phyloP scores from a whole-genome alignment of 2,113 vertebrate genomes.

The Sus scrofa region DNA sequence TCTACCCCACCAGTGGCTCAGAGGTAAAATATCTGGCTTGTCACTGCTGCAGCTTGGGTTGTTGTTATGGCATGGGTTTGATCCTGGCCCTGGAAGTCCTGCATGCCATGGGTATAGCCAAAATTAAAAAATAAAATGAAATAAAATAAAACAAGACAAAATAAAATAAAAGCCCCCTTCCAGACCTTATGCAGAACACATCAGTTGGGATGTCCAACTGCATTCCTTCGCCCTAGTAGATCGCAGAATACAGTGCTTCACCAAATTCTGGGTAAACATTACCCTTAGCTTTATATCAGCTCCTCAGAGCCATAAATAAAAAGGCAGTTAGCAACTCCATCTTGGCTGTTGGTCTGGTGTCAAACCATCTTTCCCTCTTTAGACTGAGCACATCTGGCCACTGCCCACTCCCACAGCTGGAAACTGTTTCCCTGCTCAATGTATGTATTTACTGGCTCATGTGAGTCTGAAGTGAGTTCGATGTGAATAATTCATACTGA shows the following conservation, averaged over 20 bases:
- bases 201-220: neutral
- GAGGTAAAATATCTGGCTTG: too few relatives aligned
- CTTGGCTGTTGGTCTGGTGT: neutral
- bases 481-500: neutral
- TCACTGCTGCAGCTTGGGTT: too few relatives aligned
- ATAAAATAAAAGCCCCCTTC: neutral
- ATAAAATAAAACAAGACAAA: too few relatives aligned
- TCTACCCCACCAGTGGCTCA: too few relatives aligned
- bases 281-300: neutral
- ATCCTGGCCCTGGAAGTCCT: too few relatives aligned
- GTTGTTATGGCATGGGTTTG: too few relatives aligned
- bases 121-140: too few relatives aligned
- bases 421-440: neutral
- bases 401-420: neutral
- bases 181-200: neutral
- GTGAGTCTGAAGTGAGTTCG: neutral
- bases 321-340: neutral
- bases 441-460: conserved; percentile 12
- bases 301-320: neutral
- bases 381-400: neutral
- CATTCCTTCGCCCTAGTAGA: neutral
- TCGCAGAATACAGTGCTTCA: neutral
- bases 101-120: too few relatives aligned
- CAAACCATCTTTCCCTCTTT: neutral
- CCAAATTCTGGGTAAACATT: neutral